These are phyloP conservation scores for Zosterops japonicus DNA, from an alignment of 2,113 vertebrate genomes.

Conservation along the genomic window DNA sequence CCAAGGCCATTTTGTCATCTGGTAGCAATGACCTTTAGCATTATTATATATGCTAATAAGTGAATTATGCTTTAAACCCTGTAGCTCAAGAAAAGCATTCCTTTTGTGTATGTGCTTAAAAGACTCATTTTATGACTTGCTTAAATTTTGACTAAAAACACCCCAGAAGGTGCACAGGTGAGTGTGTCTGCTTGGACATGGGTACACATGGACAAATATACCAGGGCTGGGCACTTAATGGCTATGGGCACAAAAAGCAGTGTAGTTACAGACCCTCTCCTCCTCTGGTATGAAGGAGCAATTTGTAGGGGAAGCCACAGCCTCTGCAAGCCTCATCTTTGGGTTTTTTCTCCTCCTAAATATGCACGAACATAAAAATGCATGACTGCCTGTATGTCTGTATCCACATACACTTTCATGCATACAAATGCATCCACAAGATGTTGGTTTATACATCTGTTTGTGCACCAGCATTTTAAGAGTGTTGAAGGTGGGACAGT, in stretches of 20 bases:
- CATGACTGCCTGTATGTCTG: rapidly evolving
- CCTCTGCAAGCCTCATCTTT: background rate
- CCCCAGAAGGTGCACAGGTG: background rate
- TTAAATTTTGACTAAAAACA: background rate
- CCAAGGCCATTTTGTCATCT: background rate
- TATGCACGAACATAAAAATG: background rate
- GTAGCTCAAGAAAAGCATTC: background rate
- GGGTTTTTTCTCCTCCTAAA: background rate
- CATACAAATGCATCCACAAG: background rate
- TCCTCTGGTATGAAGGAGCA: background rate
- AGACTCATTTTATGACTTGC: background rate
- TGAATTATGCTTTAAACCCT: background rate
- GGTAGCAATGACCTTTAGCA: background rate
- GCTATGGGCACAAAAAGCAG: background rate
- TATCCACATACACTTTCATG: background rate
- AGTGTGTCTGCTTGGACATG: background rate
- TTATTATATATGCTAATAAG: background rate
- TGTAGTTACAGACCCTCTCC: rapidly evolving
- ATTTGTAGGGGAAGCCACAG: background rate
- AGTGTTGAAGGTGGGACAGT: background rate
- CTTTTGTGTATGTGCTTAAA: background rate
- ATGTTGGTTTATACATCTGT: background rate
- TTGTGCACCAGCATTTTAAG: background rate
- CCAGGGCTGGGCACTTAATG: background rate
- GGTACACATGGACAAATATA: background rate